Base-by-base conservation (phyloP, 2,888 invertebrate genomes). In the Andrena minutula region DNA sequence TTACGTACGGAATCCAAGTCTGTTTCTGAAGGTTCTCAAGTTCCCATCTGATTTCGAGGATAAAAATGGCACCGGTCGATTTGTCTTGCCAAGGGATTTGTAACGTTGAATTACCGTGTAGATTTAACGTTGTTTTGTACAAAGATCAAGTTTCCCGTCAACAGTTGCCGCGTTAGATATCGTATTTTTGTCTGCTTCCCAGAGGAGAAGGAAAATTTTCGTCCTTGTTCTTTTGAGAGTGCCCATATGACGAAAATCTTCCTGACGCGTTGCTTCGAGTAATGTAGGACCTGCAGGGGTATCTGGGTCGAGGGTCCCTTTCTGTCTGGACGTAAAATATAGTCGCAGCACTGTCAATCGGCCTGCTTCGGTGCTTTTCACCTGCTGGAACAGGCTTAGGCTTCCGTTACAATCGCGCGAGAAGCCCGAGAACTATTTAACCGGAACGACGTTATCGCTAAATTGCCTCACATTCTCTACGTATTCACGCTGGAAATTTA, bases 221-320 rank as follows among this genome's bases (percentile, higher is more conserved):
- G 4, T 0, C 41, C 41, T 41, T 41, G 16, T 5, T 41, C 41
- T 41, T 41, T 41, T 3, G 0, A 41, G 5, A 4, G 41, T 41
- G 41, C 1, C 12, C 16, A 16, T 16, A 16, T 41, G 41, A 12
- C 41, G 41, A 41, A 41, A 16, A 5, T 16, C 1, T 41, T 16
- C 16, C 41, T 4, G 41, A 41, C 41, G 16, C 12, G 41, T 16
- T 41, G 41, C 12, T 41, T 41, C 41, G 4, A 16, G 10, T 20
- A 35, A 58, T 71, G 66, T 60, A 79, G 71, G 73, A 79, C 64
- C 64, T 30, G 68, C 51, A 75, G 56, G 77, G 73, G 72, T 89
- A 87, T 91, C 66, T 91, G 75, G 90, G 90, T 89, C 86, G 87
- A 89, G 85, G 84, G 87, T 69, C 80, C 75, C 78, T 79, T 76